phyloP scores from a whole-genome alignment of 2,113 vertebrate species.

The Oceanites oceanicus region DNA sequence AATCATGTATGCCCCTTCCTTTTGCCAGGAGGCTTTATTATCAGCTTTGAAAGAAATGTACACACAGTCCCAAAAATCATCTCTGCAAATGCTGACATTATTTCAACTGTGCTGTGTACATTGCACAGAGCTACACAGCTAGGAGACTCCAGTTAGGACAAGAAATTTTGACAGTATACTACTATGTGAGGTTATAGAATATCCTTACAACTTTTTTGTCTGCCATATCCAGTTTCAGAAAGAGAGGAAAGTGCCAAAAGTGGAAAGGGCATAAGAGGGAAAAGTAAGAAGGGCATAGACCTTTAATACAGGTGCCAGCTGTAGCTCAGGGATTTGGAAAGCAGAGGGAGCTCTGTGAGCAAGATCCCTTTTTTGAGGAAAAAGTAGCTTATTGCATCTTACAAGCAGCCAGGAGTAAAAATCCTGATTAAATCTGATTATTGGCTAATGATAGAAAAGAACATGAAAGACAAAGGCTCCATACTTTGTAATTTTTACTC shows the following conservation, averaged over 20 bases:
- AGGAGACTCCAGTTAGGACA: neutral
- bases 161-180: neutral
- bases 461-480: neutral
- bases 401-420: neutral
- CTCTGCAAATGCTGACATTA: neutral
- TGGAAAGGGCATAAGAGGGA: neutral
- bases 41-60: neutral
- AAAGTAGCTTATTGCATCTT: neutral
- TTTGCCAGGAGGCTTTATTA: neutral
- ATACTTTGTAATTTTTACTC: neutral
- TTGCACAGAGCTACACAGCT: neutral
- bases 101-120: neutral
- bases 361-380: neutral
- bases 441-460: neutral
- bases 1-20: neutral
- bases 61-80: neutral
- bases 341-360: constrained; percentile 62
- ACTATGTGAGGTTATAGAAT: neutral
- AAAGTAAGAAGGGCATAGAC: neutral
- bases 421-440: neutral
- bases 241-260: neutral
- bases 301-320: neutral
- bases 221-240: neutral
- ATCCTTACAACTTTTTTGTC: neutral
- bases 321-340: constrained; percentile 36